A percentile compares a stretch with the other conserved stretches of the same genome.
Evolutionary conservation across 2,888 invertebrate species (phyloP).

Genomic region (Lagria hirta): DNA sequence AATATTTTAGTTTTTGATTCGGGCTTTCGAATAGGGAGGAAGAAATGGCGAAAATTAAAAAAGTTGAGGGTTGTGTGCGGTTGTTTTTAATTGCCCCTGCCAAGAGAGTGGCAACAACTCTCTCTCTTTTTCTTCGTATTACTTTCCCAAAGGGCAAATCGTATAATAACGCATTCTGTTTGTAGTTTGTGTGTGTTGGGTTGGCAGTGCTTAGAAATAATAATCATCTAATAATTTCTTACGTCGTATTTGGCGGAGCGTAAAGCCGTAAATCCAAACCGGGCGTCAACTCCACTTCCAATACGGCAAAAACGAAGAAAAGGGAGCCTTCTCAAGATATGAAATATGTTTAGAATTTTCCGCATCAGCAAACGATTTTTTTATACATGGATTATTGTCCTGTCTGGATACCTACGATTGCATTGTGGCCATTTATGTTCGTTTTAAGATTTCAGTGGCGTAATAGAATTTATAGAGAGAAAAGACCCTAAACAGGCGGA

Average conservation of each 20-base stretch:
- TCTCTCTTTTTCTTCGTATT: too few species aligned
- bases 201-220: constrained; percentile 24
- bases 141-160: too few species aligned
- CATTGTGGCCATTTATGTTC: constrained; percentile 17
- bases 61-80: constrained; percentile 13
- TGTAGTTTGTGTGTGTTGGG: constrained; percentile 14
- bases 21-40: constrained; percentile 14
- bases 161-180: constrained; percentile 23
- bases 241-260: constrained; percentile 17
- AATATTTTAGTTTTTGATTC: constrained; percentile 20
- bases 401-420: constrained; percentile 21
- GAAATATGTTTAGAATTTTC: constrained; percentile 26
- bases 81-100: constrained; percentile 13
- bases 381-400: constrained; percentile 25
- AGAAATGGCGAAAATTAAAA: constrained; percentile 13
- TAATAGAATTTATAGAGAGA: constrained; percentile 9
- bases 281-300: constrained; percentile 15
- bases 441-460: not conserved
- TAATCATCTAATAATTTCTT: constrained; percentile 26
- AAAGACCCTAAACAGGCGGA: constrained; percentile 8
- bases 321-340: constrained; percentile 2
- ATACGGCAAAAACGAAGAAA: constrained; percentile 4
- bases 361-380: constrained; percentile 18
- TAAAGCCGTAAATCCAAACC: constrained; percentile 22
- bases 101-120: too few species aligned